Percentiles rank a stretch among this genome's conserved stretches.
Conservation (phyloP, 2,113 vertebrate species). For the Hassar affinis region DNA sequence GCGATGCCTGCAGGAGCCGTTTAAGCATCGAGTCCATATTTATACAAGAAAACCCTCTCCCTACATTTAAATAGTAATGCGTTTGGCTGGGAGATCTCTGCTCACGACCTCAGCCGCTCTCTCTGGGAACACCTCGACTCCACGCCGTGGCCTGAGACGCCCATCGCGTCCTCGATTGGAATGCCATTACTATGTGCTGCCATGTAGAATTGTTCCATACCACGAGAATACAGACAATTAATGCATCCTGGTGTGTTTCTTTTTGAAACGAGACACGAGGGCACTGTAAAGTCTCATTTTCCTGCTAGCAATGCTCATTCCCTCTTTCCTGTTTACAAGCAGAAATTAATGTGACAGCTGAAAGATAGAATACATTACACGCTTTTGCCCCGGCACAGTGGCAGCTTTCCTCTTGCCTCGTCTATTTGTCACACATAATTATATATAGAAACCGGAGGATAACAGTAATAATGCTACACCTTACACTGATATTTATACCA, state of each 20-base stretch:
- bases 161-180: conserved; percentile 48
- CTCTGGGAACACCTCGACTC: conserved; percentile 41
- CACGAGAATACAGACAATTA: not conserved
- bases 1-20: conserved; percentile 70
- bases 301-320: not conserved
- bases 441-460: not conserved
- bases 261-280: conserved; percentile 30
- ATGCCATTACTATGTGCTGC: too few relatives aligned
- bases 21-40: conserved; percentile 74
- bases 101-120: conserved; percentile 48
- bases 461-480: not conserved
- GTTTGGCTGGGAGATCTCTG: conserved; percentile 44
- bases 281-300: not conserved
- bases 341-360: conserved; percentile 47
- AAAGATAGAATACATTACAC: conserved; percentile 44
- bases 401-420: conserved; percentile 18
- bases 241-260: not conserved
- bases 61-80: conserved; percentile 59
- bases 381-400: conserved; percentile 30
- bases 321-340: conserved; percentile 16
- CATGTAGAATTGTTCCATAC: too few relatives aligned
- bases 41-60: conserved; percentile 70
- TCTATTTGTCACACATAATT: conserved; percentile 4
- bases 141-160: conserved; percentile 26
- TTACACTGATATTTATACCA: not conserved